A percentile compares a stretch with the other conserved stretches of the same genome.
Evolutionary conservation across 2,888 invertebrate genomes (phyloP).

Genomic region (Perizoma flavofasciatum): DNA sequence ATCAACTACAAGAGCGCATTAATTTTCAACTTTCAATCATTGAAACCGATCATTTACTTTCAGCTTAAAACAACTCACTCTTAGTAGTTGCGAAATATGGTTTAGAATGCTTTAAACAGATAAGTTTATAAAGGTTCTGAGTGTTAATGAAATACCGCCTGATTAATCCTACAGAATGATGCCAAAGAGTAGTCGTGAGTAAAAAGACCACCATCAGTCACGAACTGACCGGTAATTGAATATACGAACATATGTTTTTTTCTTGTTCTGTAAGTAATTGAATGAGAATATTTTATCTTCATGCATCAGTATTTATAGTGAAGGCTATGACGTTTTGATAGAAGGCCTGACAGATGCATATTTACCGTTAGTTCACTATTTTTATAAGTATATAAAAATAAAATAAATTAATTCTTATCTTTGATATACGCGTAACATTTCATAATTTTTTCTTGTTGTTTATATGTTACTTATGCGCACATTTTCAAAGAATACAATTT

Average conservation of each 20-base stretch:
- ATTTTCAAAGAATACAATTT: too few species aligned
- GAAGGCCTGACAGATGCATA: slow-evolving; percentile 7
- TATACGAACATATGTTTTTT: slow-evolving; percentile 17
- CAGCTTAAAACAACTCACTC: slow-evolving; percentile 4
- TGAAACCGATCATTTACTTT: slow-evolving; percentile 7
- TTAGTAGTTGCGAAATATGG: slow-evolving; percentile 10
- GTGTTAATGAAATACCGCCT: slow-evolving; percentile 22
- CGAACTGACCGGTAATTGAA: slow-evolving; percentile 27
- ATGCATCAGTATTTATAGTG: slow-evolving; percentile 16
- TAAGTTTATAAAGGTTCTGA: neutral
- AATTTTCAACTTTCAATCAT: slow-evolving; percentile 22
- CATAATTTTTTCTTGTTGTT: too few species aligned
- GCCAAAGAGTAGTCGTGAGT: slow-evolving; percentile 19
- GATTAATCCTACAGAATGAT: slow-evolving; percentile 17
- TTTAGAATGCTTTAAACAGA: slow-evolving; percentile 8
- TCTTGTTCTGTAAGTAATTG: slow-evolving; percentile 17
- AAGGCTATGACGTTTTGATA: slow-evolving; percentile 14
- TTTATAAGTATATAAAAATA: too few species aligned
- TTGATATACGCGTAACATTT: too few species aligned
- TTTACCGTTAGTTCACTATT: neutral
- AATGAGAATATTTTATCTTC: slow-evolving; percentile 12
- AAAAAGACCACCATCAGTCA: slow-evolving; percentile 28
- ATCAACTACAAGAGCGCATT: slow-evolving; percentile 17
- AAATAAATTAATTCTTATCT: too few species aligned
- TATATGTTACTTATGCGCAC: too few species aligned